Base-by-base conservation (phyloP, 2,113 vertebrate species). In the Halichoeres trimaculatus region DNA sequence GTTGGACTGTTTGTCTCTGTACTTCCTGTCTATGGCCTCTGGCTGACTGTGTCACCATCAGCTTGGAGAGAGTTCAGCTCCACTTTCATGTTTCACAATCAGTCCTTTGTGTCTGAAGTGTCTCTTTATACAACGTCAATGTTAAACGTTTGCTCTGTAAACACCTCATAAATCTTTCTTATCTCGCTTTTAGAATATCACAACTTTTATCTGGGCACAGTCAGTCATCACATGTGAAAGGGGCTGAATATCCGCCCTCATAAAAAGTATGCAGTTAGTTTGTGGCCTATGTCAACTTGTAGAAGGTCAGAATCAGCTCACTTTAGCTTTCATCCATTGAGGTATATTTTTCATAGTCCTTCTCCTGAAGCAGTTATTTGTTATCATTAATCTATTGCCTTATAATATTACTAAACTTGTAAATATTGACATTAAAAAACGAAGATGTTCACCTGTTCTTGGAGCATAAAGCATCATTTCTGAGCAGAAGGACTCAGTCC, bases 11-110 rank as follows among this genome's bases (percentile, higher is more conserved):
- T 57, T 48, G 56, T 34, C 34, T 63, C 17, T 4, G 16, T 16
- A 19, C 69, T 79, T 79, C 76, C 70, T 56, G 69, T 66, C 50
- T 11, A 30, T 54, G 56, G 26, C 16, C 38, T 45, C 51, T 35
- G 65, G 11, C 50, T 17, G 13, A 20, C 51, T 5, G 51, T 22
- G 47, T 12, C 30, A 51, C 16, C 23, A 14, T 1, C 58, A 11
- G 40, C 50, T 11, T 40, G 10, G 40, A 60, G 40, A 60, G 23
- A n/a, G 40, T 8, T 47, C 36, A n/a, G 22, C 38, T 53, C 9
- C 10, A 19, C 50, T 54, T 58, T 53, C 17, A 35, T 19, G 23
- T 61, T 53, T 45, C 38, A 35, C 57, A 60, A 53, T 53, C 34
- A 5, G 2, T 7, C 19, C 17, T 51, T 38, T 48, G 45, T 48